A percentile compares a stretch with the other conserved stretches of the same genome.
These are phyloP conservation scores for Cephus nigrinus DNA, from an alignment of 2,888 invertebrate genomes.

Conservation along the genomic window DNA sequence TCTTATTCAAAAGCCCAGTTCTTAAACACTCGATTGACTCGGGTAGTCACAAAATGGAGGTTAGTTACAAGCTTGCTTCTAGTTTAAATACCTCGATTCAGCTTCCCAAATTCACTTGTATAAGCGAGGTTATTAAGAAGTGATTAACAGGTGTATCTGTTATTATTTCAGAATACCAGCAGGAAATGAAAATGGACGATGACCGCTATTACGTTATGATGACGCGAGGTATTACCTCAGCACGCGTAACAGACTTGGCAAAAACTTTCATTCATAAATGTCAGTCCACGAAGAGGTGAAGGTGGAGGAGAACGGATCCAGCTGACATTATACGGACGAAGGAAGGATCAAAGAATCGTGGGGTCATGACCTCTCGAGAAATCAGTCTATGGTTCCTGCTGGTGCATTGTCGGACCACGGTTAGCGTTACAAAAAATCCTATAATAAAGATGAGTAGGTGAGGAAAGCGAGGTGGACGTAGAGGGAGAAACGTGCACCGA, in stretches of 20 bases:
- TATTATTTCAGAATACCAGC: not conserved
- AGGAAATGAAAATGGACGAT: not conserved
- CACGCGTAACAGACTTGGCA: not conserved
- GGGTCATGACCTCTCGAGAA: not conserved
- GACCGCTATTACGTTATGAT: conserved; percentile 8
- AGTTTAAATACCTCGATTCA: not conserved
- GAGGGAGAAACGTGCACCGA: conserved; percentile 10
- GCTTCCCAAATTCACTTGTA: not conserved
- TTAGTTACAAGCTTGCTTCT: not conserved
- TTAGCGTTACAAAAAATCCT: not conserved
- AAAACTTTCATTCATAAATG: conserved; percentile 24
- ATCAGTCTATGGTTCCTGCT: not conserved
- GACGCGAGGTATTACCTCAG: conserved; percentile 27
- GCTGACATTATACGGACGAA: not conserved
- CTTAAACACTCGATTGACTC: conserved; percentile 12
- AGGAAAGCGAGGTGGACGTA: not conserved
- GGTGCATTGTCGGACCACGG: not conserved
- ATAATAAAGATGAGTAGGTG: not conserved
- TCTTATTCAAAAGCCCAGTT: conserved; percentile 1
- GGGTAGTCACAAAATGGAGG: conserved; percentile 16
- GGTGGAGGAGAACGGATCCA: not conserved
- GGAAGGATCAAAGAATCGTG: not conserved
- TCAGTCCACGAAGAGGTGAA: conserved; percentile 6
- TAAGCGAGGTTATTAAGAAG: not conserved
- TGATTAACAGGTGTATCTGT: not conserved